These are phyloP conservation scores for Tetranychus piercei DNA, from an alignment of 2,888 invertebrate genomes.

Conservation along the genomic window DNA sequence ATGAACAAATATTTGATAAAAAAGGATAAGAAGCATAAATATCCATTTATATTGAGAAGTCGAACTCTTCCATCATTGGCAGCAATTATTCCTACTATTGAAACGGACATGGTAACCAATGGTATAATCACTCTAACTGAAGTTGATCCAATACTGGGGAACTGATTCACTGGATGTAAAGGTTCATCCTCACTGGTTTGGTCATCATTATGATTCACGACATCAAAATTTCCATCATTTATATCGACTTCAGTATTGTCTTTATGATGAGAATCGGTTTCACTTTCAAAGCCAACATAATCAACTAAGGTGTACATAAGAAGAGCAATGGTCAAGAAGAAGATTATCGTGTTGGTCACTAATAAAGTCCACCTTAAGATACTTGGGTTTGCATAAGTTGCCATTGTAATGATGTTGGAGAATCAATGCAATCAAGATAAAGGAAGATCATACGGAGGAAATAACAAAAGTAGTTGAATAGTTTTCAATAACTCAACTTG, in stretches of 20 bases:
- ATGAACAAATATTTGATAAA: constrained; percentile 18
- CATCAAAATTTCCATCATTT: background rate
- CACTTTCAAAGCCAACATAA: background rate
- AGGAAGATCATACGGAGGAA: background rate
- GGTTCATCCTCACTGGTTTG: background rate
- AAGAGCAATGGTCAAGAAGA: background rate
- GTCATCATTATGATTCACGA: background rate
- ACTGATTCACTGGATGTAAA: background rate
- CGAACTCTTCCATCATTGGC: constrained; percentile 13
- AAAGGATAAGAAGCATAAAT: constrained; percentile 13
- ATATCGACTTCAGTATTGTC: background rate
- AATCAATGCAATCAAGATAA: background rate
- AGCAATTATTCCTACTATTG: constrained; percentile 15
- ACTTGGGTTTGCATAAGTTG: constrained; percentile 4
- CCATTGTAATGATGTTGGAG: background rate
- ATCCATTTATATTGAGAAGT: constrained; percentile 15
- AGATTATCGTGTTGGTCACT: background rate
- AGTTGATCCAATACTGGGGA: constrained; percentile 5
- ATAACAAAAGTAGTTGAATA: background rate
- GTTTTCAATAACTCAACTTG: background rate
- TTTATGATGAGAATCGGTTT: background rate
- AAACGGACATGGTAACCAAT: background rate
- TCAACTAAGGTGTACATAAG: background rate
- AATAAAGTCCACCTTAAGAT: constrained; percentile 5
- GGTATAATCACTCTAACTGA: background rate